Evolutionary conservation across 2,888 invertebrate species (phyloP), one percentile per base, ranked within the genome.

Genomic region (Sinotaia quadrata): DNA sequence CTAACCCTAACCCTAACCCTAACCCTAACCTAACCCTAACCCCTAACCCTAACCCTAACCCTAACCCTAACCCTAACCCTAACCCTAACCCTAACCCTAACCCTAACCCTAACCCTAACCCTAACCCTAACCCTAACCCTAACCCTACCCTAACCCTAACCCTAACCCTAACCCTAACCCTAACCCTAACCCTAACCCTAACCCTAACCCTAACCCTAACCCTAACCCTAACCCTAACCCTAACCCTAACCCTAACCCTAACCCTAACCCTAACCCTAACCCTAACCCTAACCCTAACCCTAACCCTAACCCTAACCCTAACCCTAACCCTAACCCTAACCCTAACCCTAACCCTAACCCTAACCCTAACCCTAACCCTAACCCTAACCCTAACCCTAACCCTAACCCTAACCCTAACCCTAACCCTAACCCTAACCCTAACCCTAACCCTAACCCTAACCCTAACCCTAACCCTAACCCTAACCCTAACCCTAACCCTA

Each of bases 161-260:
- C n/a, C n/a, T n/a, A n/a, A n/a, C n/a, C n/a, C n/a, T n/a, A n/a
- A n/a, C n/a, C n/a, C n/a, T n/a, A n/a, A n/a, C n/a, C n/a, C n/a
- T n/a, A n/a, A n/a, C n/a, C n/a, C n/a, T n/a, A n/a, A n/a, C n/a
- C n/a, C n/a, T n/a, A n/a, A n/a, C n/a, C n/a, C n/a, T n/a, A n/a
- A n/a, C n/a, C n/a, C n/a, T n/a, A n/a, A n/a, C n/a, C n/a, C n/a
- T n/a, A 41, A 10, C 41, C 41, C 18, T 41, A 41, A 41, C 41
- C 41, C 41, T 41, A 41, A 41, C 41, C 41, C 41, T 41, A 41
- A 41, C 41, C 41, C 41, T 41, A 41, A 41, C 41, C 41, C 41
- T 41, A 41, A 41, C 41, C 41, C 41, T 41, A 41, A 41, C 41
- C 41, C 41, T 41, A 41, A 41, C 41, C 41, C 41, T 41, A 41